Base-by-base conservation (phyloP, 2,888 invertebrate genomes). In the Caenorhabditis afra region DNA sequence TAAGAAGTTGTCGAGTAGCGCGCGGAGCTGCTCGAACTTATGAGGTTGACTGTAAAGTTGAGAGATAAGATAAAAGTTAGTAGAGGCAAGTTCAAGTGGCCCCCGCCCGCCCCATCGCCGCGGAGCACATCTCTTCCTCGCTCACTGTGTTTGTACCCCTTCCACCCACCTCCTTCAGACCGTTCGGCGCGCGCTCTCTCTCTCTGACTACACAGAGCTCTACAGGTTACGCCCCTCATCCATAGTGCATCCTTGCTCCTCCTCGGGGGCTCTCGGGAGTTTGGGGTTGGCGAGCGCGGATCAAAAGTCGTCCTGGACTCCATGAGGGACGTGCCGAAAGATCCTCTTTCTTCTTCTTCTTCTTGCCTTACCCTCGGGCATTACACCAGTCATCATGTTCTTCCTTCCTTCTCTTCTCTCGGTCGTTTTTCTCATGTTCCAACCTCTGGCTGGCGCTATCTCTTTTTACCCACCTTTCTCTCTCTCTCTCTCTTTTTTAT, bases 381-480 rank as follows among this genome's bases (percentile, higher is more conserved):
- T 73, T 73, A 73, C 73, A 73, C 64, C 73, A 62, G 64, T 73
- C 73, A 73, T 71, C 73, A 64, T 73, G 73, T 73, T 73, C 73
- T 73, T 55, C 20, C 71, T 62, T 45, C 16, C 37, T 57, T 57
- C 47, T 59, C 52, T 39, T 64, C 64, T 49, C 47, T 61, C 71
- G 62, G 45, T 23, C 29, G 29, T 29, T 29, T 29, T 29, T 3
- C 29, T 29, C 29, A 29, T 29, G 29, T 29, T 29, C 29, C 29
- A 29, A 29, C 29, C 29, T 7, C 29, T 29, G 4, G 29, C 29
- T 7, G 29, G 4, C 4, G 29, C 23, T 65, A 37, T 66, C 65
- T 45, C 41, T n/a, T 22, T 29, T 49, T 49, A n/a, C 16, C 18
- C 10, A 35, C 10, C 29, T 44, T 29, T 47, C 44, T 59, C 37